Evolutionary conservation across 2,888 invertebrate genomes (phyloP).

Genomic region (Acheta domesticus): DNA sequence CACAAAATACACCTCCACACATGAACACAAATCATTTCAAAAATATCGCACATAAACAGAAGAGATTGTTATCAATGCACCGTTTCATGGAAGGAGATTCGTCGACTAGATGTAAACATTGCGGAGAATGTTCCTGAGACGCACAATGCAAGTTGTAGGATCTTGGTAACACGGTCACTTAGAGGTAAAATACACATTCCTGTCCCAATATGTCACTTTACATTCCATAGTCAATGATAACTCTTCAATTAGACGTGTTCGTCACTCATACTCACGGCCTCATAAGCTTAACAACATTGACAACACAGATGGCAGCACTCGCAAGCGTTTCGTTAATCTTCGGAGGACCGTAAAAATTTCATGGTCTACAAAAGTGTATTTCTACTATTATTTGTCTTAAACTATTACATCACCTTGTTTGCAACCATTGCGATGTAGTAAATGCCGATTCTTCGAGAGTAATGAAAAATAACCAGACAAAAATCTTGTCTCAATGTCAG

Average conservation of each 20-base stretch:
- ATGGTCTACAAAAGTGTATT: no score
- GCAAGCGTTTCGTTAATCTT: constrained; percentile 45
- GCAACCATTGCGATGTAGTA: no score
- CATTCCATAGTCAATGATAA: constrained; percentile 30
- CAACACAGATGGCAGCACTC: constrained; percentile 76
- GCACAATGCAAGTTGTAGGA: background rate
- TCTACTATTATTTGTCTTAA: no score
- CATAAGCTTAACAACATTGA: constrained; percentile 70
- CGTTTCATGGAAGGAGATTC: constrained; percentile 33
- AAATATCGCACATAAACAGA: constrained; percentile 23
- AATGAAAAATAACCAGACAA: constrained; percentile 33
- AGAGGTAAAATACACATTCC: no score
- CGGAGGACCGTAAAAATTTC: constrained; percentile 34
- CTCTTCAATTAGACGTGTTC: constrained; percentile 32
- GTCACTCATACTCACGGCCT: constrained; percentile 47
- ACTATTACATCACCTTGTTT: no score
- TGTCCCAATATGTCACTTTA: constrained; percentile 11
- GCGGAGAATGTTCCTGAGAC: background rate
- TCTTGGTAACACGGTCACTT: no score
- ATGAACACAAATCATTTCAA: constrained; percentile 8
- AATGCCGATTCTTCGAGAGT: background rate
- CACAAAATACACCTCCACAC: background rate
- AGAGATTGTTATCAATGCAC: constrained; percentile 34
- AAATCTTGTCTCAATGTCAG: constrained; percentile 45
- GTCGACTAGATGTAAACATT: constrained; percentile 38